Evolutionary conservation across 2,797 vertebrate genomes (phyloP).

Genomic region (Gallinago nigripennis): DNA sequence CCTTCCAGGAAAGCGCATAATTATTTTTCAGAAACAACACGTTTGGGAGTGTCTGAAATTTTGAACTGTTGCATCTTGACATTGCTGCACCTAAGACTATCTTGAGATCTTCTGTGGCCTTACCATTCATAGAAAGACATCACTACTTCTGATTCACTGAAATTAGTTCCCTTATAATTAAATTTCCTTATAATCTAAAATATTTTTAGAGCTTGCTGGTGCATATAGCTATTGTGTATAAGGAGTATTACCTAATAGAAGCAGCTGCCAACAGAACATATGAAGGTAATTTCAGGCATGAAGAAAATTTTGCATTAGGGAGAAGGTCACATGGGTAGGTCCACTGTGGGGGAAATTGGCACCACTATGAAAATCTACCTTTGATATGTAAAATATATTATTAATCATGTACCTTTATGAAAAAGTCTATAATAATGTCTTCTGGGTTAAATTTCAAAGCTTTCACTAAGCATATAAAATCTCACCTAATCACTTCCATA

Average conservation of each 20-base stretch:
- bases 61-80: not conserved
- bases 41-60: not conserved
- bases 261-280: not conserved
- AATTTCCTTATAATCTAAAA: not conserved
- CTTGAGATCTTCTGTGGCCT: not conserved
- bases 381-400: not conserved
- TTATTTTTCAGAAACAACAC: not conserved
- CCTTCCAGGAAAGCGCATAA: accelerated
- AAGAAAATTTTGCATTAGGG: not conserved
- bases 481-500: not conserved
- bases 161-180: not conserved
- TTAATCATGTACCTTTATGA: not conserved
- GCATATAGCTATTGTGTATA: not conserved
- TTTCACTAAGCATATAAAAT: not conserved
- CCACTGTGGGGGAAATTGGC: not conserved
- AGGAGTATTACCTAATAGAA: not conserved
- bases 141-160: not conserved
- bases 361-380: not conserved
- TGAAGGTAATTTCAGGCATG: not conserved
- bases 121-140: not conserved
- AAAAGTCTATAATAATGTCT: not conserved
- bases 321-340: not conserved
- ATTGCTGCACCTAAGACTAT: not conserved
- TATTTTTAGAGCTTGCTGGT: not conserved
- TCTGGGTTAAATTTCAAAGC: not conserved